phyloP scores from a whole-genome alignment of 2,113 vertebrate genomes.

The Tragelaphus buxtoni region DNA sequence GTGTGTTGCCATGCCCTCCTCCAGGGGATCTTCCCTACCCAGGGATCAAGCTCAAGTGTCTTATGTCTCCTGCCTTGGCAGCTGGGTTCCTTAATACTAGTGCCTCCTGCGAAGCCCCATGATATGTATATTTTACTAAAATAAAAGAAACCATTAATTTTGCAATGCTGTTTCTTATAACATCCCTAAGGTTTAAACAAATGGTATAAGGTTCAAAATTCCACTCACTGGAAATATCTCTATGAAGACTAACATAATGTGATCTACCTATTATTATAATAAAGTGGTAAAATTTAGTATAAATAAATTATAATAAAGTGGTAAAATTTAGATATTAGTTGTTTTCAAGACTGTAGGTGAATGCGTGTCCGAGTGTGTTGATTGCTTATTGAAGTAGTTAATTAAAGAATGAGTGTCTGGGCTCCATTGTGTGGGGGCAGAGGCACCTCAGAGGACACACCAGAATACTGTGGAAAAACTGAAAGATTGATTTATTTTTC shows the following conservation, averaged over 20 bases:
- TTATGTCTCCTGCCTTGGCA: background rate
- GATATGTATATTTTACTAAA: background rate
- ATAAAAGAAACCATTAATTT: background rate
- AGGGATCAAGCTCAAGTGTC: background rate
- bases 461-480: background rate
- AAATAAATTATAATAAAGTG: background rate
- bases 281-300: background rate
- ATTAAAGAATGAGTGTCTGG: background rate
- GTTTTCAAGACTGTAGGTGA: background rate
- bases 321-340: background rate
- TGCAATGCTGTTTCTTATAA: background rate
- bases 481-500: background rate
- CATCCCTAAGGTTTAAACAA: background rate
- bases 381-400: accelerated
- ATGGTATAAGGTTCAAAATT: background rate
- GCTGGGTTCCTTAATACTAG: background rate
- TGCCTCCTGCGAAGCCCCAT: background rate
- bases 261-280: background rate
- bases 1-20: background rate
- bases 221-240: background rate
- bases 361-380: background rate
- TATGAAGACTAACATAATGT: background rate
- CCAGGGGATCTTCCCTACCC: background rate
- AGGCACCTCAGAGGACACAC: background rate
- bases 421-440: accelerated